A percentile compares a stretch with the other conserved stretches of the same genome.
Conservation (phyloP, 2,113 vertebrate genomes). For the Seriola quinqueradiata region DNA sequence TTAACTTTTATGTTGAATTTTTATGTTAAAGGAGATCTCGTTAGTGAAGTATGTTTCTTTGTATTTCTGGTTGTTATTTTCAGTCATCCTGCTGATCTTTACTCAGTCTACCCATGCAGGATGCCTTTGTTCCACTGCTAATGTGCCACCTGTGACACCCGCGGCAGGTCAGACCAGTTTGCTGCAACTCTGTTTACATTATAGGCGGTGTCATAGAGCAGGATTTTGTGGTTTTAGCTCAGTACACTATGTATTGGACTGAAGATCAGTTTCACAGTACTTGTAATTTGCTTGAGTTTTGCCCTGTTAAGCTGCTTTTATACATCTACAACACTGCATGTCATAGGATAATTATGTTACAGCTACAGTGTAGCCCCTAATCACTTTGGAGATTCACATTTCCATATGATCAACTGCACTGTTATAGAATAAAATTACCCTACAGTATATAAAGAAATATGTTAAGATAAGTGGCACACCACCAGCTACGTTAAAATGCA, state of each 20-base stretch:
- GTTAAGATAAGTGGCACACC: no score
- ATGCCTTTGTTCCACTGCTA: conserved; percentile 8
- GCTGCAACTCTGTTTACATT: not conserved
- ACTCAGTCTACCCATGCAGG: not conserved
- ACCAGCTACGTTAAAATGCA: not conserved
- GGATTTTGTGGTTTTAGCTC: no score
- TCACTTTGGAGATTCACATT: no score
- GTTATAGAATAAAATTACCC: no score
- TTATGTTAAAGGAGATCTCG: not conserved
- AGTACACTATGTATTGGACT: no score
- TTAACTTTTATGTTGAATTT: not conserved
- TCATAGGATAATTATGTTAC: no score
- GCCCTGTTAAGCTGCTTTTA: no score
- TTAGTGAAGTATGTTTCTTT: not conserved
- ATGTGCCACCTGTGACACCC: conserved; percentile 1
- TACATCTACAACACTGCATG: no score
- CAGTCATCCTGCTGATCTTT: conserved; percentile 13
- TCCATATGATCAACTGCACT: no score
- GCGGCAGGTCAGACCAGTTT: not conserved
- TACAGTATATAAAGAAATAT: not conserved
- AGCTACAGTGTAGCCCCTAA: no score
- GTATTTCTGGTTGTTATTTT: not conserved
- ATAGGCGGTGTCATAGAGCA: not conserved
- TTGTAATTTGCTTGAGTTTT: no score
- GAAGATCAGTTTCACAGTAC: no score